Evolutionary conservation across 64 coral and sea anemone species (phyloP).

Genomic region (Pocillopora damicornis): DNA sequence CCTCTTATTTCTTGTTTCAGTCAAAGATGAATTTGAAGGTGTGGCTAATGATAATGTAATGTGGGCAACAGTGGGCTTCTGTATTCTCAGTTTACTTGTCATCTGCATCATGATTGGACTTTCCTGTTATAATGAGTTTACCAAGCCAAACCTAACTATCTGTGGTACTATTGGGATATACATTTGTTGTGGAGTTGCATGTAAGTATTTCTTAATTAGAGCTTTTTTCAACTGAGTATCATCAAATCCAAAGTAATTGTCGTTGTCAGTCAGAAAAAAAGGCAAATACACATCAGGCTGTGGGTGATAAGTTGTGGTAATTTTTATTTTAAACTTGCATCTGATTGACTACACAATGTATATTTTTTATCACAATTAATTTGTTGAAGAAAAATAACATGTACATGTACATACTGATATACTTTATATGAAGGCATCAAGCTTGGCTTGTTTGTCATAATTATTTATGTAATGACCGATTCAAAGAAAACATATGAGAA

Average conservation of each 20-base stretch:
- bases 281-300: background rate
- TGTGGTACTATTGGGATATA: slow-evolving; percentile 72
- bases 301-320: background rate
- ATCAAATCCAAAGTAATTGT: background rate
- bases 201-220: slow-evolving; percentile 44
- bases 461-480: too few species aligned
- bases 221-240: background rate
- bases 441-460: too few species aligned
- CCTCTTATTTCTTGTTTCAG: slow-evolving; percentile 2
- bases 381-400: too few species aligned
- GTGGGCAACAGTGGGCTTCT: slow-evolving; percentile 86
- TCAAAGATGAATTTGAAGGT: slow-evolving; percentile 86
- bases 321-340: background rate
- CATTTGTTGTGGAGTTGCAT: slow-evolving; percentile 62
- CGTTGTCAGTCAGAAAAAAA: background rate
- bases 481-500: too few species aligned
- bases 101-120: slow-evolving; percentile 55
- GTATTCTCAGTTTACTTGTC: slow-evolving; percentile 60
- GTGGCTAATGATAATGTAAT: slow-evolving; percentile 82
- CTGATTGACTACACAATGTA: too few species aligned
- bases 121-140: slow-evolving; percentile 80
- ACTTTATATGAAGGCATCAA: too few species aligned
- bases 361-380: too few species aligned
- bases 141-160: slow-evolving; percentile 54
- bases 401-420: too few species aligned